Conservation (phyloP, 2,888 invertebrate species). For the Mimumesa dahlbomi region DNA sequence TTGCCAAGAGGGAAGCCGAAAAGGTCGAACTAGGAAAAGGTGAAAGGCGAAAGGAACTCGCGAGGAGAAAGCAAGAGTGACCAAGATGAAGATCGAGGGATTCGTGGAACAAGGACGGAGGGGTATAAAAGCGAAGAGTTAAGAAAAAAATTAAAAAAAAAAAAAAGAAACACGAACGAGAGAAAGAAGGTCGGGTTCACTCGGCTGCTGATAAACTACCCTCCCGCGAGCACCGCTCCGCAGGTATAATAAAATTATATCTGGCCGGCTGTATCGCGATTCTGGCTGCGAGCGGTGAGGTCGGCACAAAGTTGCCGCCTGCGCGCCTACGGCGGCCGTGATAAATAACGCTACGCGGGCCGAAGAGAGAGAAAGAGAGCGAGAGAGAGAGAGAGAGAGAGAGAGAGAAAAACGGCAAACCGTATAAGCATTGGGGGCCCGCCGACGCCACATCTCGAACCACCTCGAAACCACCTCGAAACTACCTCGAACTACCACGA, state of each 20-base stretch:
- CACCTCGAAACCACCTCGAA: conserved; percentile 19
- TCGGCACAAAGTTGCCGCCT: conserved; percentile 73
- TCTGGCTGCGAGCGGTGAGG: conserved; percentile 66
- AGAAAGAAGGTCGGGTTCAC: conserved; percentile 51
- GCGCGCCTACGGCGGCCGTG: conserved; percentile 73
- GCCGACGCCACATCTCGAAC: too few relatives aligned
- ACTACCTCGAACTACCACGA: conserved; percentile 36
- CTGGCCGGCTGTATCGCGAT: conserved; percentile 71
- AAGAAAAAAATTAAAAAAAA: background rate
- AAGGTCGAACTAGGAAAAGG: conserved; percentile 19
- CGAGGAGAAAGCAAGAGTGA: background rate
- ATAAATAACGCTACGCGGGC: conserved; percentile 70
- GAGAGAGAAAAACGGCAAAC: too few relatives aligned
- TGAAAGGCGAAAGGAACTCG: conserved; percentile 7
- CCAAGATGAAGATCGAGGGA: background rate
- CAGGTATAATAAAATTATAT: conserved; percentile 78
- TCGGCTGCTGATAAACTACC: conserved; percentile 73
- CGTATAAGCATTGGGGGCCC: too few relatives aligned
- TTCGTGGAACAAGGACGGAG: too few relatives aligned
- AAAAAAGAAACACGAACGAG: conserved; percentile 21
- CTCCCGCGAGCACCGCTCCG: conserved; percentile 62
- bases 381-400: too few relatives aligned
- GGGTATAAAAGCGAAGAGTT: background rate
- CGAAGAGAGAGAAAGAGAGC: too few relatives aligned
- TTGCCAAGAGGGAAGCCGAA: conserved; percentile 17